Base-by-base conservation (phyloP, 2,113 vertebrate genomes). In the Bolborhynchus lineola region DNA sequence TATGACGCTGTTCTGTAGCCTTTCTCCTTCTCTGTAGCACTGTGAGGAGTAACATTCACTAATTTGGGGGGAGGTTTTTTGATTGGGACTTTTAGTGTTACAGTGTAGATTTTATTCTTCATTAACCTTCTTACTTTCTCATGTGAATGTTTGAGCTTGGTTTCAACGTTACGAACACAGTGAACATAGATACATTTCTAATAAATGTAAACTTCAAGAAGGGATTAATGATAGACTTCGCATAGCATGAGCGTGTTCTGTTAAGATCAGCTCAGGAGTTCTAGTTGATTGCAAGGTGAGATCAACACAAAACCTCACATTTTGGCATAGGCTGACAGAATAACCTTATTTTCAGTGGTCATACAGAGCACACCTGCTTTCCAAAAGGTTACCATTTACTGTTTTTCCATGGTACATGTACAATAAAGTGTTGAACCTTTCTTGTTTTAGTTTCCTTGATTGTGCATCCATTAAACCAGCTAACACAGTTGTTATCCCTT, bases 131-230 rank as follows among this genome's bases (percentile, higher is more conserved):
- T 52, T 68, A 29, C 8, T 2, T 70, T 59, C 11, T 52, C 3
- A 9, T 15, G 5, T 31, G 26, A 39, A 4, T 1, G 1, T 10
- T 52, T 41, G 18, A 76, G 16, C 5, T 11, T 41, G 2, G 4
- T 74, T 83, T 80, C 24, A 65, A 46, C 1, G 5, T 28, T 75
- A 60, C 31, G 53, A 55, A 19, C 53, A 31, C 53, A 31, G 29
- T 71, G 21, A 8, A 50, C 10, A 21, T 10, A 47, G 12, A 13
- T 52, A 9, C 33, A 3, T 72, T 79, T 55, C 17, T 42, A 85
- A 75, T 31, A 41, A 65, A 72, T 41, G 16, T 13, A 20, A 23
- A 16, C 4, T 71, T 78, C 31, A 52, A 26, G 15, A 68, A 37
- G 19, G 10, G 4, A 31, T 69, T 89, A 8, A 13, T 11, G 16